Evolutionary conservation across 2,888 invertebrate genomes (phyloP).

Genomic region (Petrolisthes cinctipes): DNA sequence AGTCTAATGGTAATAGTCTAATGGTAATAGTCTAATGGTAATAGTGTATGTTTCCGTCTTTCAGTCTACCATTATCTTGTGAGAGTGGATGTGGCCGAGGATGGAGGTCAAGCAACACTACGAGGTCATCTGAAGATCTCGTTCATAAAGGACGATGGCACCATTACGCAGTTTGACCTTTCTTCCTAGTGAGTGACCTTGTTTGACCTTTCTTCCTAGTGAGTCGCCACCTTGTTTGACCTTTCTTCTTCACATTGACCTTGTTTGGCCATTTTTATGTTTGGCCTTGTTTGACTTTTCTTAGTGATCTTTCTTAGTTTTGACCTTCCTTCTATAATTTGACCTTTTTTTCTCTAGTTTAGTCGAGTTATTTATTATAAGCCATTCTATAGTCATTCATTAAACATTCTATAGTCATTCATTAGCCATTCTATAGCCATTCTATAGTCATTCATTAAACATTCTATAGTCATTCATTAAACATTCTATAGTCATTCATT

Average conservation of each 20-base stretch:
- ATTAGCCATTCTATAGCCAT: no score
- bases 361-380: no score
- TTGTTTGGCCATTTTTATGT: background rate
- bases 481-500: no score
- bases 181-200: conserved; percentile 41
- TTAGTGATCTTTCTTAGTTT: no score
- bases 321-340: no score
- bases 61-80: conserved; percentile 62
- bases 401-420: no score
- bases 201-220: conserved; percentile 30
- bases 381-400: no score
- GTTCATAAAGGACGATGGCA: conserved; percentile 56
- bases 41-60: background rate
- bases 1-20: no score
- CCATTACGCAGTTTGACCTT: conserved; percentile 56
- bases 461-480: no score
- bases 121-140: conserved; percentile 53
- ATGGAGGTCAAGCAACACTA: background rate
- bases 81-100: conserved; percentile 29
- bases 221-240: conserved; percentile 21
- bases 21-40: no score
- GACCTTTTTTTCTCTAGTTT: no score
- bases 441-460: no score
- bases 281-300: background rate
- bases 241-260: background rate